Conservation (phyloP, 2,888 invertebrate species). For the Volucella inanis region DNA sequence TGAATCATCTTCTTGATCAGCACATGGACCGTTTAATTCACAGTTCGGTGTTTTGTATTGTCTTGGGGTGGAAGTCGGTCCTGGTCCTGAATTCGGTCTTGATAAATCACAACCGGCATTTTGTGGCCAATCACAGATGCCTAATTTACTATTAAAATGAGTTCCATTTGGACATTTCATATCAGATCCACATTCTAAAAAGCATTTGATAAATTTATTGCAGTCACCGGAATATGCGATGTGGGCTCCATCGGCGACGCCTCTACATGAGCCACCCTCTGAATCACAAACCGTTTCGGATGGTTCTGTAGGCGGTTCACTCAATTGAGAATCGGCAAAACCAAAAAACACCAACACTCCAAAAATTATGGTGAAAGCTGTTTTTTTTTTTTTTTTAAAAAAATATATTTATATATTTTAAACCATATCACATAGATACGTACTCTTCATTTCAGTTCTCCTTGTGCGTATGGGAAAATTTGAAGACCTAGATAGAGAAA, state of each 20-base stretch:
- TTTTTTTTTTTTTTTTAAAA: not conserved
- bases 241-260: conserved; percentile 12
- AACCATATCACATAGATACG: not conserved
- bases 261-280: conserved; percentile 58
- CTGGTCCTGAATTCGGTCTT: too few species aligned
- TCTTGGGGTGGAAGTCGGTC: too few species aligned
- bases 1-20: too few species aligned
- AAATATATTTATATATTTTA: conserved; percentile 4
- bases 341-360: conserved; percentile 36
- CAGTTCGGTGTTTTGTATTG: not conserved
- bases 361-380: conserved; percentile 16
- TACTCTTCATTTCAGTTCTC: conserved; percentile 32
- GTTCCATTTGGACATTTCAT: conserved; percentile 54
- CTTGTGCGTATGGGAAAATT: not conserved
- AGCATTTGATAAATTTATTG: conserved; percentile 64
- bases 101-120: conserved; percentile 75
- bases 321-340: not conserved
- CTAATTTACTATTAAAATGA: conserved; percentile 46
- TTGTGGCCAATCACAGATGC: conserved; percentile 72
- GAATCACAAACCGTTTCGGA: conserved; percentile 66
- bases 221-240: conserved; percentile 65
- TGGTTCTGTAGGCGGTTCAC: conserved; percentile 42
- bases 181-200: conserved; percentile 30
- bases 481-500: conserved; percentile 6
- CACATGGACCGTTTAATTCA: too few species aligned